Base-by-base conservation (phyloP, 1,140 invertebrate genomes). In the Ceratosolen solmsi region DNA sequence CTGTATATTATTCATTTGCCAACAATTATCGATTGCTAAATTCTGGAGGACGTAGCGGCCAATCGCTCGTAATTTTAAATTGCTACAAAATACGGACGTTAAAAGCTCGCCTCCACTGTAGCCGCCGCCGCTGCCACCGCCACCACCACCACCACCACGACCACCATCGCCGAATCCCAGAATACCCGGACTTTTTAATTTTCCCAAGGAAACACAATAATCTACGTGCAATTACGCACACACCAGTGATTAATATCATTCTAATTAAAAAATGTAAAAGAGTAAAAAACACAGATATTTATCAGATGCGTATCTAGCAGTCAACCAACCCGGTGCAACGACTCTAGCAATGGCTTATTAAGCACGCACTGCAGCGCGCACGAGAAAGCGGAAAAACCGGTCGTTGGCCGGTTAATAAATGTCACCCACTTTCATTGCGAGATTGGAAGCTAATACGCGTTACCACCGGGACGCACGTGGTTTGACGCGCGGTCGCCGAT, bases 391-490 rank as follows among this genome's bases (percentile, higher is more conserved):
- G 79, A 71, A 82, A 76, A 82, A 82, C 80, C 80, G 73, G 80
- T 82, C 51, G 80, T 70, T 68, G 72, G 0, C 33, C 58, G 60
- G 17, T 75, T 81, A 81, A 81, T 81, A 75, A 73, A 81, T 75
- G 79, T 81, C 79, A 72, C 79, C 79, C 72, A 75, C 79, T 81
- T 73, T 81, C 58, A 75, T 75, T 81, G 68, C 72, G 60, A 75
- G 72, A 75, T 75, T 75, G 72, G 56, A 75, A 46, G 60, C 72
- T 75, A 75, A 81, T 81, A 70, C 46, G 27, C 8, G 30, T 46
- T 41, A 41, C 65, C 63, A 22, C 68, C 78, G 17, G 7, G 49
- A 41, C 60, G 68, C 36, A 30, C 33, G 68, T n/a, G 38, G 20
- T 46, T 60, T 46, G 49, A 71, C 38, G 70, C 68, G 30, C 11